Evolutionary conservation across 2,888 invertebrate species (phyloP), one percentile per base, ranked within the genome.

Genomic region (Congeria kusceri): DNA sequence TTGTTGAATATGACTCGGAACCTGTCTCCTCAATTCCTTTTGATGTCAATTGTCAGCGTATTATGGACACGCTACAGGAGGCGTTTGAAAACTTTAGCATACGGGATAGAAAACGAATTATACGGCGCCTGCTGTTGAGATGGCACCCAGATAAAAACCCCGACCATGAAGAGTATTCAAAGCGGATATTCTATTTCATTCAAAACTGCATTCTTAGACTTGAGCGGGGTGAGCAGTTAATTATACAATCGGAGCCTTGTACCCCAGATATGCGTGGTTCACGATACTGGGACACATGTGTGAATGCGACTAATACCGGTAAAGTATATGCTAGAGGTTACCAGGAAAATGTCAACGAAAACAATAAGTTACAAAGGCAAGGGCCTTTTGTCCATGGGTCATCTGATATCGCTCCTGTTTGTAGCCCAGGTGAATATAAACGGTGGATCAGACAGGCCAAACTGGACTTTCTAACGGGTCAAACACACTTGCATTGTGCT

Each of bases 111-210:
- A 61, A 49, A 28, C 63, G 58, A 25, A 47, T 86, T 4, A 79
- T 84, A 7, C 69, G 68, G 27, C 67, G 86, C 11, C 53, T 84
- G 4, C 58, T 76, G 15, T 47, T 76, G 18, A 65, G 65, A 39
- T 86, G 86, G 86, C 84, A 85, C 67, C 86, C 86, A 32, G 86
- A 86, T 49, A 83, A 74, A 73, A 85, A 85, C 25, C 28, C 25
- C 18, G 75, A 72, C 9, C 71, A 81, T 44, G 71, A 77, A 62
- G 67, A 77, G 18, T 76, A 77, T 69, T 73, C 81, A 18, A 59
- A 44, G 9, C 56, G 75, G 63, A 56, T 84, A 32, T 86, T 84
- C 27, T 70, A 78, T 27, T 86, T 73, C 62, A 81, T 86, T 13
- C 68, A 76, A 20, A 32, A 69, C 29, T 39, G 75, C n/a, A 69